A percentile compares a stretch with the other conserved stretches of the same genome.
These are phyloP conservation scores for Lithophane leautieri DNA, from an alignment of 2,888 invertebrate genomes.

Conservation along the genomic window DNA sequence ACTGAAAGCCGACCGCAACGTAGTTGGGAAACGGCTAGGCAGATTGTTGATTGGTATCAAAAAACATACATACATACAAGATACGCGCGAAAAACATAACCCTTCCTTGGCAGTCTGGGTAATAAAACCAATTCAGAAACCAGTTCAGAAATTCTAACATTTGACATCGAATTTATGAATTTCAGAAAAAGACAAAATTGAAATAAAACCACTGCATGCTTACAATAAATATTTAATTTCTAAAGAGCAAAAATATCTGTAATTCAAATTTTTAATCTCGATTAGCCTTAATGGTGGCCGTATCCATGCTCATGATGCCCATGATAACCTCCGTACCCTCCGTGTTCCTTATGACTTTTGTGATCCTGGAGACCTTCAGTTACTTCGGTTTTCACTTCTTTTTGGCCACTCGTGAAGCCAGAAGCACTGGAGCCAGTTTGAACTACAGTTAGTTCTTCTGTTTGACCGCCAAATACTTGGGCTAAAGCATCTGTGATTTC, in stretches of 20 bases:
- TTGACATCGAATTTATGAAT: not conserved
- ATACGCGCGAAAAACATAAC: too few relatives aligned
- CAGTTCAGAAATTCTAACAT: not conserved
- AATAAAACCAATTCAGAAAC: not conserved
- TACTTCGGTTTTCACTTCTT: not conserved
- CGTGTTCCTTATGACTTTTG: slow-evolving; percentile 13
- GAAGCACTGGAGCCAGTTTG: not conserved
- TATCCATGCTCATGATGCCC: slow-evolving; percentile 16
- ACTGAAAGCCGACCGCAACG: too few relatives aligned
- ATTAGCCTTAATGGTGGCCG: slow-evolving; percentile 28
- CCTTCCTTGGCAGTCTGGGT: too few relatives aligned
- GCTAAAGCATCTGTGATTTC: not conserved
- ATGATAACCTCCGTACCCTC: slow-evolving; percentile 21
- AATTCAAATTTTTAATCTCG: not conserved
- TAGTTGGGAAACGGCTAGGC: too few relatives aligned
- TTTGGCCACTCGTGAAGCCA: not conserved
- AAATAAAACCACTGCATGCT: slow-evolving; percentile 23
- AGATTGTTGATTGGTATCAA: too few relatives aligned
- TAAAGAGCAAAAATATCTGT: not conserved
- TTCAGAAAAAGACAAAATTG: not conserved
- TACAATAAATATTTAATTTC: slow-evolving; percentile 57
- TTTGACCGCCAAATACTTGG: slow-evolving; percentile 24
- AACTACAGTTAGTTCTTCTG: not conserved
- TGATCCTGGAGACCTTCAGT: slow-evolving; percentile 27
- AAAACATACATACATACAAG: too few relatives aligned